Evolutionary conservation across 2,888 invertebrate genomes (phyloP).

Genomic region (Slavum lentiscoides): DNA sequence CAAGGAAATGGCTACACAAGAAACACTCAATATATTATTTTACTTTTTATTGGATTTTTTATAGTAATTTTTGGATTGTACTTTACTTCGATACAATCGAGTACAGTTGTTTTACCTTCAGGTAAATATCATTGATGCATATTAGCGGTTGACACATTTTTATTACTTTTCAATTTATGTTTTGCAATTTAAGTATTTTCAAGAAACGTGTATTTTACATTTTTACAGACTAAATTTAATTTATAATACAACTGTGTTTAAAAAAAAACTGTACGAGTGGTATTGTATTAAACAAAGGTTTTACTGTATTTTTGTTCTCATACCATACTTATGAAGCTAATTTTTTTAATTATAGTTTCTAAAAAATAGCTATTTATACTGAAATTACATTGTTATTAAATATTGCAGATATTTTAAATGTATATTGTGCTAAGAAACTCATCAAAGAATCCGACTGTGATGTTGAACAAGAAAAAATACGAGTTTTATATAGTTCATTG

Average conservation of each 20-base stretch:
- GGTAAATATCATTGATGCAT: constrained; percentile 9
- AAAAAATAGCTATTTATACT: not conserved
- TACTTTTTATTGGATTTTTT: constrained; percentile 42
- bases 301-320: too few relatives aligned
- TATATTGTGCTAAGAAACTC: constrained; percentile 35
- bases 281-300: too few relatives aligned
- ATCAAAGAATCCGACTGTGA: constrained; percentile 27
- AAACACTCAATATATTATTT: constrained; percentile 49
- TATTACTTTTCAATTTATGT: not conserved
- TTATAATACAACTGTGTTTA: not conserved
- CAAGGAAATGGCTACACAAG: constrained; percentile 32
- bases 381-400: not conserved
- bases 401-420: constrained; percentile 36
- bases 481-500: constrained; percentile 18
- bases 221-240: too few relatives aligned
- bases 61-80: constrained; percentile 48
- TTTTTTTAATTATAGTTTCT: too few relatives aligned
- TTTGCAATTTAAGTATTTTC: not conserved
- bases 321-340: too few relatives aligned
- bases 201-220: not conserved
- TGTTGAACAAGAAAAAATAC: constrained; percentile 40
- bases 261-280: too few relatives aligned
- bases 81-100: constrained; percentile 49
- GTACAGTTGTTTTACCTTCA: constrained; percentile 34
- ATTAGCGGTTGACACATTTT: not conserved